Base-by-base conservation (phyloP, 2,113 vertebrate genomes). In the Xiphophorus maculatus region DNA sequence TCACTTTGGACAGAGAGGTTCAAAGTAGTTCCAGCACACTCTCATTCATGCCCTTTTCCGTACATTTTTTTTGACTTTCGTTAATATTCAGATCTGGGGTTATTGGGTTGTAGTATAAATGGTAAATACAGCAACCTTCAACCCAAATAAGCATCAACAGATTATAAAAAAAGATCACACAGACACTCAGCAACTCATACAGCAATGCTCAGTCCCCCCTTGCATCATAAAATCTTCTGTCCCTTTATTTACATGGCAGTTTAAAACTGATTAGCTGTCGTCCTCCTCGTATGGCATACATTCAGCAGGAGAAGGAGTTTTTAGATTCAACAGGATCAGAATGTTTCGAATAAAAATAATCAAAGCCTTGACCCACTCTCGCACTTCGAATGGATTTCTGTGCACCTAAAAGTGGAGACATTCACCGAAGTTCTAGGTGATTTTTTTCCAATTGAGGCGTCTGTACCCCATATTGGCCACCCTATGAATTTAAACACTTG, bases 181-280 rank as follows among this genome's bases (percentile, higher is more conserved):
- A 83, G 87, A 93, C 85, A 89, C 81, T 88, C 91, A 84, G 88
- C 86, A 88, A 90, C 79, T 90, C 89, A 84, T 78, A 85, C 82
- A 91, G 70, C 76, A 84, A 88, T 33, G 69, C 64, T 88, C 73
- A 63, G 79, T 65, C 62, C 81, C 82, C 76, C 68, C 37, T 88
- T 91, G 87, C 92, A 90, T 92, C 84, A 42, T 85, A 87, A 91
- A 90, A 90, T 77, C 89, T 79, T 75, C 74, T 69, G 80, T 90
- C 87, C 74, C 81, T 90, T 90, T 94, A 95, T 94, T 93, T 94
- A 95, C 94, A 94, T 93, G 93, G 94, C 94, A 95, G 94, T 95
- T 93, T 92, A 81, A 84, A 88, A 90, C 90, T 93, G 90, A 91
- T 91, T 93, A 85, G 91, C 93, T 90, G 82, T 91, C 88, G 73